These are phyloP conservation scores for Aphrophora alni DNA, from an alignment of 2,888 invertebrate species.

Conservation along the genomic window DNA sequence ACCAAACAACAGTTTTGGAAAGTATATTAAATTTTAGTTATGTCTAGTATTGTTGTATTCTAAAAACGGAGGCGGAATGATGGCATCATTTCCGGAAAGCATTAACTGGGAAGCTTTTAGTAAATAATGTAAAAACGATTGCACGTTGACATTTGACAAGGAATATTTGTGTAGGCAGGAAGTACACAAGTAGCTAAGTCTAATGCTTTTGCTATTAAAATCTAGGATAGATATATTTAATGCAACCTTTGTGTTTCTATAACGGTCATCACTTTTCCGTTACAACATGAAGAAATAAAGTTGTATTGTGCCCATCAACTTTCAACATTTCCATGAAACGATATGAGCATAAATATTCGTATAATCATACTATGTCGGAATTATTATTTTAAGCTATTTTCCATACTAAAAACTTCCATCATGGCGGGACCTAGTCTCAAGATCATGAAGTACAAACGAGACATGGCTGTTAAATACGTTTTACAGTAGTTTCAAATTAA, in stretches of 20 bases:
- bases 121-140: background rate
- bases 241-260: background rate
- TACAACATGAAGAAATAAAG: background rate
- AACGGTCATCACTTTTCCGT: background rate
- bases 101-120: background rate
- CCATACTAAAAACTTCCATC: too few species aligned
- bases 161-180: background rate
- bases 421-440: too few species aligned
- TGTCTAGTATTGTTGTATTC: background rate
- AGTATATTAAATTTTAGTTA: background rate
- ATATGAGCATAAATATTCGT: too few species aligned
- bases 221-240: background rate
- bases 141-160: background rate
- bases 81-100: background rate
- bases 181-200: background rate
- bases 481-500: too few species aligned
- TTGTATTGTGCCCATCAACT: too few species aligned
- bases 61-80: background rate
- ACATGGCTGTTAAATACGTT: too few species aligned
- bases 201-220: conserved; percentile 2
- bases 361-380: too few species aligned
- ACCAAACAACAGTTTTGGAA: background rate
- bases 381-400: too few species aligned
- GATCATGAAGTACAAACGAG: too few species aligned
- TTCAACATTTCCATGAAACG: too few species aligned